phyloP scores from a whole-genome alignment of 2,113 vertebrate genomes.

The Gila orcuttii region DNA sequence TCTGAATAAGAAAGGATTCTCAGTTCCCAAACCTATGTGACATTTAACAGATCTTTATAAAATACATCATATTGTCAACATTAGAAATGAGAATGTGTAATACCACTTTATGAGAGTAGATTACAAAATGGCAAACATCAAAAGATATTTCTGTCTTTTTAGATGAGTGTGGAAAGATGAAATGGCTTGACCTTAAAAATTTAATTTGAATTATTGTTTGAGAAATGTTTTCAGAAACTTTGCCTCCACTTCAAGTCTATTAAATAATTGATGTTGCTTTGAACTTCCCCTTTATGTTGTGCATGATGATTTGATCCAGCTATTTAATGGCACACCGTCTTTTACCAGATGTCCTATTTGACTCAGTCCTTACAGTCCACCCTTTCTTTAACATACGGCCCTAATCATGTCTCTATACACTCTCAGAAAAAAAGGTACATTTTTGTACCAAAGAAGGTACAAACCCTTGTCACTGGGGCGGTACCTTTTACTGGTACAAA shows the following conservation, averaged over 20 bases:
- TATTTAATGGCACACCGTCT: neutral
- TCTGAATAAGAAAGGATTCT: neutral
- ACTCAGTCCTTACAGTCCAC: neutral
- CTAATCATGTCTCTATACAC: neutral
- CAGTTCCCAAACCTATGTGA: neutral
- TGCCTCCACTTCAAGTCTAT: neutral
- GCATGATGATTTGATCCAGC: neutral
- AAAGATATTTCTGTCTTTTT: slow-evolving; percentile 4
- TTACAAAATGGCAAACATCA: slow-evolving; percentile 16
- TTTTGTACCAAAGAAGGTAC: no score
- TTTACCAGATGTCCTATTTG: neutral
- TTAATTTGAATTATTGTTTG: neutral
- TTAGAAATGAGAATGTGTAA: neutral
- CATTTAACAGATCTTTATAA: neutral
- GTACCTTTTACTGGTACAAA: no score
- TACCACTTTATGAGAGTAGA: neutral
- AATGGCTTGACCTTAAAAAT: neutral
- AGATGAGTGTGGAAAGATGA: neutral
- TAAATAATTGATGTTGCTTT: neutral
- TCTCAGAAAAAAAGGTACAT: no score
- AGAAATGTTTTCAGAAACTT: neutral
- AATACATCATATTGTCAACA: neutral
- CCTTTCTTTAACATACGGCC: neutral
- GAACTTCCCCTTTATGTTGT: neutral
- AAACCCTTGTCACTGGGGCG: no score